A percentile compares a stretch with the other conserved stretches of the same genome.
These are phyloP conservation scores for Apis mellifera DNA, from an alignment of 1,140 invertebrate genomes.

Conservation along the genomic window Amel_HAv3.1 CM009937.2:4550501-4551000, in stretches of 20 bases:
- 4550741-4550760: background rate
- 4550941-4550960: background rate
- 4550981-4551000: background rate
- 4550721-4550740: background rate
- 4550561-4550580: no score
- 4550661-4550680: no score
- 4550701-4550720: no score
- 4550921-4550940: background rate
- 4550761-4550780: background rate
- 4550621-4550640: no score
- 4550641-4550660: no score
- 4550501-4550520: no score
- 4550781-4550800: background rate
- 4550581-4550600: no score
- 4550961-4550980: background rate
- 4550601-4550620: no score
- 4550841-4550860: background rate
- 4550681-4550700: no score
- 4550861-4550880: background rate
- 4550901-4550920: background rate
- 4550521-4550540: no score
- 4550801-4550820: background rate
- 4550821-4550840: background rate
- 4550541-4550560: no score
- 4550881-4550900: background rate